A percentile compares a stretch with the other conserved stretches of the same genome.
These are phyloP conservation scores for Diplogasteroides magnus DNA, from an alignment of 1,140 invertebrate genomes.

Conservation along the genomic window DNA sequence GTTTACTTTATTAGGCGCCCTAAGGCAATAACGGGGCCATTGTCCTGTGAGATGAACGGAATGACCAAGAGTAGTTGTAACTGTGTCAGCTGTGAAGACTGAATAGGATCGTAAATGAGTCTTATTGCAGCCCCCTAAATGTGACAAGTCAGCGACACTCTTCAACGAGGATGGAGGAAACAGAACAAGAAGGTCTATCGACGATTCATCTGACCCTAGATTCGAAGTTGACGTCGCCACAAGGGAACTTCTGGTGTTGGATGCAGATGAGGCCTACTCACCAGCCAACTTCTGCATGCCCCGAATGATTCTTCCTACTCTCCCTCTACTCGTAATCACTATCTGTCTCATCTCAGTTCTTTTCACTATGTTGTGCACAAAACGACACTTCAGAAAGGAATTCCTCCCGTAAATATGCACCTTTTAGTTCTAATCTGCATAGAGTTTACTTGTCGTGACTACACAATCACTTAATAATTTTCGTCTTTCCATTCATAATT, in stretches of 20 bases:
- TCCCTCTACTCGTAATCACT: constrained; percentile 22
- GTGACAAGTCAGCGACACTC: constrained; percentile 13
- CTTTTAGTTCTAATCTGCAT: too few species aligned
- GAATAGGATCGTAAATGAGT: constrained; percentile 1
- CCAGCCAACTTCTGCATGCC: constrained; percentile 29
- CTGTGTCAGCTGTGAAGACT: too few species aligned
- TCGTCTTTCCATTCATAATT: too few species aligned
- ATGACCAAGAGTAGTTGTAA: too few species aligned
- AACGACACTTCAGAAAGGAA: constrained; percentile 10
- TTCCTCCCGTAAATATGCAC: not conserved
- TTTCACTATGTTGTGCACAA: constrained; percentile 14
- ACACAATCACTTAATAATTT: too few species aligned
- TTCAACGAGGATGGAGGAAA: not conserved
- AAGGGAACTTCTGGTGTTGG: constrained; percentile 35
- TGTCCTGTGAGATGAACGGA: too few species aligned
- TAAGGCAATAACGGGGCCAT: too few species aligned
- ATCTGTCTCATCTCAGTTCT: constrained; percentile 11
- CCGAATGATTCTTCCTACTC: constrained; percentile 24
- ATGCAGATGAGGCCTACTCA: constrained; percentile 29
- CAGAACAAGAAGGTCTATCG: constrained; percentile 3
- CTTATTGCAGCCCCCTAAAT: constrained; percentile 40
- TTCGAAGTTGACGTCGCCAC: constrained; percentile 42
- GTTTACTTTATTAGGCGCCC: too few species aligned
- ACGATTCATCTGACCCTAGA: not conserved
- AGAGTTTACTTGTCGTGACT: too few species aligned